Evolutionary conservation across 2,797 vertebrate species (phyloP).

Genomic region (Notoglanidium macrostoma): DNA sequence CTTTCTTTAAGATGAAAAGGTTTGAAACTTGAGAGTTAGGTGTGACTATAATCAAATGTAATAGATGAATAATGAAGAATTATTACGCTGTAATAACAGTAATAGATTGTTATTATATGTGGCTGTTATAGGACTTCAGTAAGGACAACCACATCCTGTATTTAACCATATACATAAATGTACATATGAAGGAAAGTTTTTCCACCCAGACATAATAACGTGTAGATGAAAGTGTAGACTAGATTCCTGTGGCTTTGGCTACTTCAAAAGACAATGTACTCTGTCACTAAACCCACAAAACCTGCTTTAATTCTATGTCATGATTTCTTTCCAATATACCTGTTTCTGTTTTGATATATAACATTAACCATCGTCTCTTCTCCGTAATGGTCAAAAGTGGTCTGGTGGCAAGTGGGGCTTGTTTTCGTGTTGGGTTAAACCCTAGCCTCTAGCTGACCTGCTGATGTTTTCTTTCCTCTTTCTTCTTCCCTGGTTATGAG

Average conservation of each 20-base stretch:
- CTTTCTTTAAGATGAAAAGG: not conserved
- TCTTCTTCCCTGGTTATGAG: constrained; percentile 62
- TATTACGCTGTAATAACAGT: not conserved
- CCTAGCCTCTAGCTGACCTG: not conserved
- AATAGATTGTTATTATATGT: constrained; percentile 11
- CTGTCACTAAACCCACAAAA: not conserved
- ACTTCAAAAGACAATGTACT: constrained; percentile 28
- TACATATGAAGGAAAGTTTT: not conserved
- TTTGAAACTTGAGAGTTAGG: not conserved
- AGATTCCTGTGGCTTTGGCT: constrained; percentile 15
- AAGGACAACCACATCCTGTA: constrained; percentile 36
- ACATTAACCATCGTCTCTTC: not conserved
- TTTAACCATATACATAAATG: not conserved
- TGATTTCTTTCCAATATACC: not conserved
- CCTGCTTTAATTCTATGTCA: not conserved
- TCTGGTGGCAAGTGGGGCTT: not conserved
- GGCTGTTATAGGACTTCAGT: constrained; percentile 52
- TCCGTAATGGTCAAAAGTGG: not conserved
- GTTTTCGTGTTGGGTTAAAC: not conserved
- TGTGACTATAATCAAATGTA: not conserved
- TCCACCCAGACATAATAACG: not conserved
- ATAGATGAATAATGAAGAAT: constrained; percentile 4
- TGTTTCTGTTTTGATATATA: not conserved
- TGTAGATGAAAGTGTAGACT: constrained; percentile 49
- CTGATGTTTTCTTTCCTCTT: constrained; percentile 54